Evolutionary conservation across 2,888 invertebrate species (phyloP), one percentile per base, ranked within the genome.

Genomic region (Parascotia fuliginaria): DNA sequence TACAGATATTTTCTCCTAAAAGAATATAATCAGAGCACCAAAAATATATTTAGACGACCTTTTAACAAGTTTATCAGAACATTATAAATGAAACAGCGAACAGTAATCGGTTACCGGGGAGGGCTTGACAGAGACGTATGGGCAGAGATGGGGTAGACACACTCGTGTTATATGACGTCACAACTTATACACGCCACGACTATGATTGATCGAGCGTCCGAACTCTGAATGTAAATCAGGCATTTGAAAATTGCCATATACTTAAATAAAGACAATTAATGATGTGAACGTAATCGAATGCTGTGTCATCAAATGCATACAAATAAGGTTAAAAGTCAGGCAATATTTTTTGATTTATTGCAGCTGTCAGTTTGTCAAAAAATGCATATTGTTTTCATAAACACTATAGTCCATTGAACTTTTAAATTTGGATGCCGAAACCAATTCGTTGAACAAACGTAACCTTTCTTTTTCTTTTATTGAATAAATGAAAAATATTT

Each of bases 131-230:
- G 65, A 68, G 72, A 68, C 43, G 61, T 64, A 70, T 64, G 67
- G 53, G 55, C 44, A 41, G 42, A 52, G 72, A 64, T 60, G 68
- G 45, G 57, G 55, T 48, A 49, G 62, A 65, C 65, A 60, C 53
- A 41, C 46, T 60, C 55, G 58, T 70, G 57, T 68, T 54, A 70
- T 68, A 67, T 70, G 69, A 64, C 61, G 65, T 70, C 61, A 67
- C 28, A 54, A 58, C 46, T 64, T 68, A 64, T 58, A 49, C 51
- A 54, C 49, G 57, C 61, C 52, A 40, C 36, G 36, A 41, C 12
- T 7, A 41, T 47, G 47, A 47, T 47, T 47, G 47, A 47, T 47
- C 36, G 41, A 7, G 15, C 22, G 15, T 36, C 41, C 19, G 36
- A 41, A 28, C 31, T 31, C 6, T 31, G 31, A 31, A 31, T 31